Evolutionary conservation across 2,888 invertebrate genomes (phyloP), one percentile per base, ranked within the genome.

Genomic region (Tolmerus cingulatus): DNA sequence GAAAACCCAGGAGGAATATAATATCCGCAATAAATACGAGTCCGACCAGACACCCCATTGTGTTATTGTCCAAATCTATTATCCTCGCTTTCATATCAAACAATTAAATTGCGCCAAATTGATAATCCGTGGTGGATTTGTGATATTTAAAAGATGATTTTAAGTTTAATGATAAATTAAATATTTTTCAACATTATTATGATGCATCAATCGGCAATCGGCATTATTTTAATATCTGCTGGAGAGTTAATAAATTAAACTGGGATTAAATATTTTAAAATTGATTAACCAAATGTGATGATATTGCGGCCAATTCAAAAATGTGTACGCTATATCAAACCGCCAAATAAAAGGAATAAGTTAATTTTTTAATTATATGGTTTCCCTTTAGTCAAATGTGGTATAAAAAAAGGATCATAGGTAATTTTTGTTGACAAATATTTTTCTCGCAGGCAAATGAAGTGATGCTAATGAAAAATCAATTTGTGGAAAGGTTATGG

Each of bases 111-210:
- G 51, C 27, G 55, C 14, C 51, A n/a, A 79, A 46, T 51, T 51
- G 51, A 51, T 79, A 79, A 55, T 51, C 30, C 30, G 30, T 16
- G 51, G 79, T 27, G 30, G 51, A 79, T 79, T 51, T 79, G 79
- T 55, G 51, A 79, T 46, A 79, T 79, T 79, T 51, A 79, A 79
- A 51, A 43, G 30, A 46, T 30, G 30, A 23, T 79, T 79, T 79
- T 27, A 23, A 66, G 8, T 66, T 66, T 66, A 23, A 66, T 27
- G 9, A 8, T 23, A 66, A 27, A 66, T 66, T 66, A 27, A 66
- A 23, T 23, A 66, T 5, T 51, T n/a, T 51, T 51, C 23, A 19
- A 23, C 66, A 66, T 66, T 23, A 66, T 66, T 27, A 66, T 27
- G 27, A 12, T 23, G 9, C 8, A 9, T 19, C 23, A 66, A 23